Evolutionary conservation across 2,113 vertebrate species (phyloP), one percentile per base, ranked within the genome.

Genomic region (Sphyrna mokarran): DNA sequence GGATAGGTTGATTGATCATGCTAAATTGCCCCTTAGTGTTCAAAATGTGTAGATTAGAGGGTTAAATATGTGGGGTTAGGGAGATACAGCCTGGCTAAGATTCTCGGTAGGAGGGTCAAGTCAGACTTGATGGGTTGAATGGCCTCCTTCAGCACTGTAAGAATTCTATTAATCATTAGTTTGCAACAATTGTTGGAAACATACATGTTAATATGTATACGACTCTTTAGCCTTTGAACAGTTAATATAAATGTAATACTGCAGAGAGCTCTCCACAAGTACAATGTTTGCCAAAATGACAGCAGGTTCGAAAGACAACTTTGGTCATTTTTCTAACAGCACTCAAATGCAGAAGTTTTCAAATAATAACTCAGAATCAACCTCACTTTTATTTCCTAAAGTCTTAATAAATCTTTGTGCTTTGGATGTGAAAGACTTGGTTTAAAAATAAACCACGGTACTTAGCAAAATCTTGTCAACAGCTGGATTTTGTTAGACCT

Each of bases 401-500:
- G 22, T 40, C 43, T 72, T 6, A 54, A 72, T 37, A 18, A 70
- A 20, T 43, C 37, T 70, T 2, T 20, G 43, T 22, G 3, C 23
- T 40, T 90, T 90, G 26, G 33, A 68, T 48, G 4, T 95, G 26
- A 76, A 95, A 48, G 69, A 54, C 69, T 23, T 76, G 26, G 68
- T 95, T 72, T 54, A 33, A 95, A 54, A 43, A 16, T 76, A 54
- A 70, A 72, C 11, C 23, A 26, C 13, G 29, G 26, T 1, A 48
- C 7, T 72, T 76, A 33, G 40, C 40, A 95, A 54, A 54, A n/a
- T 54, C 37, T 37, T 95, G 69, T 54, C 14, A 33, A 33, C 69
- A 95, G 94, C 94, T 95, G 68, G 68, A 7, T 72, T 95, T 72
- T 54, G 66, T 94, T 94, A 37, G 29, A 70, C 40, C 23, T 95